Evolutionary conservation across 2,888 invertebrate species (phyloP).

Genomic region (Ellobium chinense): DNA sequence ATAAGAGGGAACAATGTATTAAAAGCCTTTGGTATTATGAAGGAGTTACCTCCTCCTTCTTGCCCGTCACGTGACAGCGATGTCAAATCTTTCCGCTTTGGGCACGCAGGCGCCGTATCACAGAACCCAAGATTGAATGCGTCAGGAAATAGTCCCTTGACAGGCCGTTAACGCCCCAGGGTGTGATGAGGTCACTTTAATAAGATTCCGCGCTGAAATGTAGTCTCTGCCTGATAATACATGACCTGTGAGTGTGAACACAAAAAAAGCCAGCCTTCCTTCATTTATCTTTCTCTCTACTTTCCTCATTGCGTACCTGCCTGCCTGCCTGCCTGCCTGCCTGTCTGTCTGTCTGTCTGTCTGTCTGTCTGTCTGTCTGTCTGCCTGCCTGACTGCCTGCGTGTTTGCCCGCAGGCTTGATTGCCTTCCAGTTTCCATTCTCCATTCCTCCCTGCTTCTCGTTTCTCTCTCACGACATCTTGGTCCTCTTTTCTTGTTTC

Average conservation of each 20-base stretch:
- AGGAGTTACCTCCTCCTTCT: background rate
- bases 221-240: background rate
- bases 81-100: background rate
- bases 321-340: background rate
- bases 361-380: background rate
- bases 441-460: background rate
- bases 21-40: too few relatives aligned
- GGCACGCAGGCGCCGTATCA: background rate
- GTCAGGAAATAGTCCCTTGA: slow-evolving; percentile 26
- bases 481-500: too few relatives aligned
- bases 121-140: background rate
- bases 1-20: background rate
- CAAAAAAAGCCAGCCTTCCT: too few relatives aligned
- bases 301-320: background rate
- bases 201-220: slow-evolving; percentile 14
- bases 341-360: background rate
- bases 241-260: too few relatives aligned
- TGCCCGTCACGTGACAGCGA: background rate
- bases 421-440: background rate
- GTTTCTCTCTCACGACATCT: background rate
- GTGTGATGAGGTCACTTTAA: slow-evolving; percentile 37
- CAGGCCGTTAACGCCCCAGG: background rate
- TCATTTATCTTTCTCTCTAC: background rate
- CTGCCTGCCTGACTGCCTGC: background rate
- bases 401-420: background rate